phyloP scores from a whole-genome alignment of 2,888 invertebrate genomes.

The Polylopha cassiicola region DNA sequence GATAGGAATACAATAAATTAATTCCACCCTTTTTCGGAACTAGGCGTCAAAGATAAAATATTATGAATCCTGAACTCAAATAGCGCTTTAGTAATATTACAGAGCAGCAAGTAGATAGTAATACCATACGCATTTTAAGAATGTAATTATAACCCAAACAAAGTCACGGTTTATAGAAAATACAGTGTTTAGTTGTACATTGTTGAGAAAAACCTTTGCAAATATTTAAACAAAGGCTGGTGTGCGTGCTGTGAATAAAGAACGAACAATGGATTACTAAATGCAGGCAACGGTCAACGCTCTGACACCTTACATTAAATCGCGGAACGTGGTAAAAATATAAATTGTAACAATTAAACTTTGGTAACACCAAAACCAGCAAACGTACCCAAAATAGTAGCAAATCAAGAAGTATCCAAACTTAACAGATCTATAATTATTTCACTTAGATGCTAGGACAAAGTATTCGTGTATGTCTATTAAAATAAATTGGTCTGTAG shows the following conservation, averaged over 20 bases:
- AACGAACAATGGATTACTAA: conserved; percentile 53
- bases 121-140: background rate
- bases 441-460: conserved; percentile 1
- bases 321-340: conserved; percentile 7
- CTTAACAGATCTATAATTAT: too few species aligned
- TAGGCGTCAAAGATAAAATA: too few species aligned
- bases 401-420: too few species aligned
- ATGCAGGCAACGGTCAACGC: conserved; percentile 47
- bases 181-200: conserved; percentile 6
- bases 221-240: conserved; percentile 22
- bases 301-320: conserved; percentile 32
- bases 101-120: conserved; percentile 2
- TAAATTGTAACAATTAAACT: background rate
- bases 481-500: conserved; percentile 5
- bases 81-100: background rate
- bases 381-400: too few species aligned
- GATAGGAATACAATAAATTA: too few species aligned
- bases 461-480: conserved; percentile 10
- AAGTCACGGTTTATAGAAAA: conserved; percentile 4
- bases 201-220: conserved; percentile 21
- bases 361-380: too few species aligned
- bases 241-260: conserved; percentile 36
- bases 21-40: too few species aligned
- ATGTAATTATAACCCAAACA: conserved; percentile 6
- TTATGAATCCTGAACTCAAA: too few species aligned